Evolutionary conservation across 1,140 invertebrate species (phyloP), one percentile per base, ranked within the genome.

Genomic region (Drosophila ogumai): DNA sequence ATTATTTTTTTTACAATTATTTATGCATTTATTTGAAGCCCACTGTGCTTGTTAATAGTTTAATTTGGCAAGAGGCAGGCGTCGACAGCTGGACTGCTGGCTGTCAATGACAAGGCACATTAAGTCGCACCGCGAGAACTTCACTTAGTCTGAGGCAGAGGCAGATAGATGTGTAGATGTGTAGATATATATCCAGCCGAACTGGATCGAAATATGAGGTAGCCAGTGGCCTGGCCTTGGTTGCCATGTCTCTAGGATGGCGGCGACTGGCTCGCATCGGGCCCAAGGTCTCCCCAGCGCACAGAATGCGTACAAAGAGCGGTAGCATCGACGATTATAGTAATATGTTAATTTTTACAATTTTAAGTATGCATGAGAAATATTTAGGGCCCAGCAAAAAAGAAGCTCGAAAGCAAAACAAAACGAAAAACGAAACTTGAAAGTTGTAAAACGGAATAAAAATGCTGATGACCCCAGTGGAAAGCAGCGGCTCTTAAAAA

Each of bases 401-500:
- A 71, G 6, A 15, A 38, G 47, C 25, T 12, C 13, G 15, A 10
- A 38, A n/a, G 13, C 52, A 55, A 25, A 57, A 31, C n/a, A 25
- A 41, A 64, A 41, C 19, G 31, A 19, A 57, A 44, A 34, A 36
- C 32, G 25, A 61, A 22, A 68, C 43, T 75, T 68, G 32, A 60
- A 58, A 72, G 19, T 50, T 73, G 60, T 40, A 61, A 41, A 65
- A 64, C 68, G 50, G 56, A 54, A 59, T 54, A 47, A 58, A 66
- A 46, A 67, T 38, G 36, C n/a, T 31, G 32, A n/a, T 54, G 63
- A 69, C 64, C 63, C 65, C 49, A 57, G 32, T 67, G 34, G 66
- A 15, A 41, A 66, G 78, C 77, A 74, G 79, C 82, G 66, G 22
- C 80, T 69, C 72, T 77, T 67, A 40, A 80, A 86, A 87, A 87